A percentile compares a stretch with the other conserved stretches of the same genome.
These are phyloP conservation scores for Triops cancriformis DNA, from an alignment of 1,140 invertebrate species.

Conservation along the genomic window DNA sequence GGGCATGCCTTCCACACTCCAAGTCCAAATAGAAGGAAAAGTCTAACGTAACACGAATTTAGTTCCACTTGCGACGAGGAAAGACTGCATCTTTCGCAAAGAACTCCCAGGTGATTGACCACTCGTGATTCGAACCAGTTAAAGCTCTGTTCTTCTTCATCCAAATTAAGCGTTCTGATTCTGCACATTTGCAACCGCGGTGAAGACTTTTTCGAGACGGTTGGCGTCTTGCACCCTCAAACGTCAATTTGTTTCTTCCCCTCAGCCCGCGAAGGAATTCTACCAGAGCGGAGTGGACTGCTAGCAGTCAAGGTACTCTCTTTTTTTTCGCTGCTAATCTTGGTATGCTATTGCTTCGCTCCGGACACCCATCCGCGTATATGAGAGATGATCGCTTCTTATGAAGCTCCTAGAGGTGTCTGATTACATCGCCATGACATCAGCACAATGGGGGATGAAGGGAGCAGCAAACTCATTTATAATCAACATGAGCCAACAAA, in stretches of 20 bases:
- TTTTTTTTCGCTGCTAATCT: background rate
- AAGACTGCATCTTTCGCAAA: background rate
- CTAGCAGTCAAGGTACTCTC: background rate
- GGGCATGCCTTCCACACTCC: too few relatives aligned
- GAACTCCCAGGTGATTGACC: background rate
- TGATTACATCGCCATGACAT: conserved; percentile 13
- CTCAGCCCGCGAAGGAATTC: background rate
- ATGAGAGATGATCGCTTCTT: conserved; percentile 10
- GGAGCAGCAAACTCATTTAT: conserved; percentile 10
- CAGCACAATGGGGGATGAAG: conserved; percentile 9
- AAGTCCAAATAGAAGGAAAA: too few relatives aligned
- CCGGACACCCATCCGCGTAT: background rate
- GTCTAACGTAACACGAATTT: too few relatives aligned
- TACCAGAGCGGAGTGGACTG: background rate
- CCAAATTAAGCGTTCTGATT: conserved; percentile 11
- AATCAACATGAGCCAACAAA: conserved; percentile 7
- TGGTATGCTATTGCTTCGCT: background rate
- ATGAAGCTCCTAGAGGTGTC: conserved; percentile 9
- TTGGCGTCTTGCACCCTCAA: background rate
- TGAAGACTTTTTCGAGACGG: background rate
- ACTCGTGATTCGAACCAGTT: background rate
- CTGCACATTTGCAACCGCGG: background rate
- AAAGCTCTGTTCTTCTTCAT: too few relatives aligned
- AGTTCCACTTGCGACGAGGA: background rate
- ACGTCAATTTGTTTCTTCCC: background rate